These are phyloP conservation scores for Macaca fascicularis DNA, from an alignment of 2,113 vertebrate genomes.

Conservation along the genomic window DNA sequence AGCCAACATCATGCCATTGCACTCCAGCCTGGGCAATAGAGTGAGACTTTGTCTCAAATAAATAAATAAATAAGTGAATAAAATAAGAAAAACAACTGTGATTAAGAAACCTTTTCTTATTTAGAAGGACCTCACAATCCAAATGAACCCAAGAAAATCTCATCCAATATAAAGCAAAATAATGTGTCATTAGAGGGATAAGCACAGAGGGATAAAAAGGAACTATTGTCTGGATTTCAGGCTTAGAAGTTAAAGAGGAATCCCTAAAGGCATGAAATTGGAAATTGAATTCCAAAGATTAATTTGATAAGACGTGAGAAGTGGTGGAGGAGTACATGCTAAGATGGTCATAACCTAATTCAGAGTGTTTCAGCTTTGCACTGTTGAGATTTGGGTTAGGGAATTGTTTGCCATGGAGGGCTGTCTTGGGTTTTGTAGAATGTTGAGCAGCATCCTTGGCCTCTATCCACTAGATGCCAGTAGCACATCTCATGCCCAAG, in stretches of 20 bases:
- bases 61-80: too few species aligned
- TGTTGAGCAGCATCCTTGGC: neutral
- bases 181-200: neutral
- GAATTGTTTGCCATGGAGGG: accelerated
- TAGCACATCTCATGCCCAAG: neutral
- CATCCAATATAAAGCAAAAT: neutral
- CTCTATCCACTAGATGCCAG: neutral
- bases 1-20: too few species aligned
- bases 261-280: too few species aligned
- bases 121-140: neutral
- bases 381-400: neutral
- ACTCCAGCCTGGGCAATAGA: too few species aligned
- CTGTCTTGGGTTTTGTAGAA: neutral
- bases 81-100: too few species aligned
- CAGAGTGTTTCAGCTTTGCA: neutral
- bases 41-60: too few species aligned
- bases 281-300: neutral
- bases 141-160: neutral
- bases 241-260: too few species aligned
- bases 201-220: neutral
- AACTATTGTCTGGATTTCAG: neutral
- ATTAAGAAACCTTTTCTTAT: neutral
- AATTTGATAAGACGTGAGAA: neutral
- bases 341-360: neutral
- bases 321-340: neutral